Base-by-base conservation (phyloP, 1,140 invertebrate species). In the Drosophila ironensis region DNA sequence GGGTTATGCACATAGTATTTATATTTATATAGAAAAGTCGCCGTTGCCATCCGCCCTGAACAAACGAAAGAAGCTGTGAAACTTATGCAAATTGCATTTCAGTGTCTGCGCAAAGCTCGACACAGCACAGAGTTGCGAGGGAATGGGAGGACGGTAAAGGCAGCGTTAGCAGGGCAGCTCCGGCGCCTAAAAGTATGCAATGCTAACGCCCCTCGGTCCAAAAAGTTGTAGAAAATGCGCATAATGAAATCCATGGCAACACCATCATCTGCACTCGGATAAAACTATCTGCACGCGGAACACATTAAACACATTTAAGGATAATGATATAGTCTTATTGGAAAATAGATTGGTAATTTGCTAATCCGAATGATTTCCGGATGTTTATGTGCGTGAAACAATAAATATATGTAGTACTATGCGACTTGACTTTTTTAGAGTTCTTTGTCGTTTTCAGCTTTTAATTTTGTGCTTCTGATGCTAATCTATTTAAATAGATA, bases 81-180 rank as follows among this genome's bases (percentile, higher is more conserved):
- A 86, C 80, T 86, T 86, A 86, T 86, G 80, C 80, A 86, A 86
- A 86, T 86, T 86, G 81, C 80, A 86, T 86, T 84, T 84, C 80
- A 84, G 77, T 82, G 77, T 82, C 77, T 82, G 77, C 68, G 73
- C 77, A 61, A 82, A 76, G 80, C 78, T 74, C 72, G 57, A 78
- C 78, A 52, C 38, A 72, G 69, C 66, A 82, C 77, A 59, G 60
- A 8, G 54, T 14, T 41, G 48, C 61, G 12, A 33, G 30, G 52
- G n/a, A 19, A 17, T 14, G 30, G 1, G 0, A 11, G 33, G 37
- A 24, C n/a, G n/a, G n/a, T n/a, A n/a, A n/a, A n/a, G n/a, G n/a
- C n/a, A 22, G 52, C 17, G 19, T n/a, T n/a, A 53, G 51, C 45
- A 30, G 37, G 6, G 27, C 28, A 17, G 51, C 28, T 11, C 12